Percentiles rank a stretch among this genome's conserved stretches.
phyloP scores from a whole-genome alignment of 2,888 invertebrate genomes.

The Pyrocoelia pectoralis region DNA sequence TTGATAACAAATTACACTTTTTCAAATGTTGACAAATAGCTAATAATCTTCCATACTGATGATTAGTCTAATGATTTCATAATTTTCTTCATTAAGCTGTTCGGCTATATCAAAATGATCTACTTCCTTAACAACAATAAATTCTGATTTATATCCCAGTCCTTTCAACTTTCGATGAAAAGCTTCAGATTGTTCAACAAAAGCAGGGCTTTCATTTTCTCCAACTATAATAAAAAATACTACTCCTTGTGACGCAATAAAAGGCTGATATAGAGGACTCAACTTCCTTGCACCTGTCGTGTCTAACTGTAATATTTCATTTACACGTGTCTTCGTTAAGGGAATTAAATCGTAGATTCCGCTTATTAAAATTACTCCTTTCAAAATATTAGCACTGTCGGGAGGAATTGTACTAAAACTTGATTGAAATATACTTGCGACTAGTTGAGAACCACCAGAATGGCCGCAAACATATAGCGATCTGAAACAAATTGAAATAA shows the following conservation, averaged over 20 bases:
- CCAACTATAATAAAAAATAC: slow-evolving; percentile 51
- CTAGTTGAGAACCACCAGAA: slow-evolving; percentile 86
- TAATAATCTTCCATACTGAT: slow-evolving; percentile 16
- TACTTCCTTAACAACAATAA: slow-evolving; percentile 63
- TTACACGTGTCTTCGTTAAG: slow-evolving; percentile 71
- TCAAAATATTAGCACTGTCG: slow-evolving; percentile 57
- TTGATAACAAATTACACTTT: no score
- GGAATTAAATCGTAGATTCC: slow-evolving; percentile 83
- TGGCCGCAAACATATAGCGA: slow-evolving; percentile 79
- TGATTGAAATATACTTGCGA: slow-evolving; percentile 68
- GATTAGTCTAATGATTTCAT: slow-evolving; percentile 27
- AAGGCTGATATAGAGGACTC: slow-evolving; percentile 60
- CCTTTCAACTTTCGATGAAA: slow-evolving; percentile 64
- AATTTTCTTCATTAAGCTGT: slow-evolving; percentile 63
- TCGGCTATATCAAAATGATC: slow-evolving; percentile 86
- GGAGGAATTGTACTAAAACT: slow-evolving; percentile 38
- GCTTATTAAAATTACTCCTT: slow-evolving; percentile 75
- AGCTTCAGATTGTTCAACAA: slow-evolving; percentile 70
- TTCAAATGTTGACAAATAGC: slow-evolving; percentile 4
- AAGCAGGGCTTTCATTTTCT: slow-evolving; percentile 75
- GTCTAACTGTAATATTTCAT: slow-evolving; percentile 72
- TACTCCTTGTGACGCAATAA: slow-evolving; percentile 4
- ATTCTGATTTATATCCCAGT: slow-evolving; percentile 65
- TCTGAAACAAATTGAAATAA: slow-evolving; percentile 24
- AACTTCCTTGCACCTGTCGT: slow-evolving; percentile 62